A percentile compares a stretch with the other conserved stretches of the same genome.
These are phyloP conservation scores for Coptodon rendalli DNA, from an alignment of 2,113 vertebrate genomes.

Conservation along the genomic window DNA sequence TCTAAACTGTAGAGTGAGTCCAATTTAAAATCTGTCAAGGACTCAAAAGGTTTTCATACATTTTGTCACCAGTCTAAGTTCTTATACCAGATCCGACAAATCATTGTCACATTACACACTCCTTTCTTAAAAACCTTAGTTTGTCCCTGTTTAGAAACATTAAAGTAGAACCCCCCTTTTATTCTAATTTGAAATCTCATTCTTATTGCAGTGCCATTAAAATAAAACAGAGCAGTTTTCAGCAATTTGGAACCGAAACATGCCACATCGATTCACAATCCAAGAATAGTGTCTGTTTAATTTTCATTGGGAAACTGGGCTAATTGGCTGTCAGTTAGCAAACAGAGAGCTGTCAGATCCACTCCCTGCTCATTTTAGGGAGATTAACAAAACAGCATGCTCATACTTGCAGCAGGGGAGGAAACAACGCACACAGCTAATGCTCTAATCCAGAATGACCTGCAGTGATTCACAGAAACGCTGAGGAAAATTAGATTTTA, in stretches of 20 bases:
- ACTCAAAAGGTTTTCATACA: neutral
- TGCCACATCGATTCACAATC: slow-evolving; percentile 12
- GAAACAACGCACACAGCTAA: neutral
- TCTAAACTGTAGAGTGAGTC: neutral
- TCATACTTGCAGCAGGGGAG: neutral
- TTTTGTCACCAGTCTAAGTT: neutral
- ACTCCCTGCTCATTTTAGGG: slow-evolving; percentile 14
- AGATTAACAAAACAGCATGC: slow-evolving; percentile 27
- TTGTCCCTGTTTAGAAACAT: neutral
- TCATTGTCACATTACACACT: neutral
- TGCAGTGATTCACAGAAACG: neutral
- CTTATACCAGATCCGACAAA: neutral
- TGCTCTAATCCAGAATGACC: neutral
- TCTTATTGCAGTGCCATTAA: neutral
- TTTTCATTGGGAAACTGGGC: slow-evolving; percentile 38
- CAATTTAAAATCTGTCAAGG: neutral
- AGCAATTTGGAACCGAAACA: neutral
- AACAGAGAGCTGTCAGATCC: slow-evolving; percentile 45
- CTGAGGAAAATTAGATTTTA: neutral
- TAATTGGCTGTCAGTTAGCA: slow-evolving; percentile 50
- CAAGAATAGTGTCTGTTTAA: slow-evolving; percentile 36
- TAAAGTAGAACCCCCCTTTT: neutral
- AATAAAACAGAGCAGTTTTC: neutral
- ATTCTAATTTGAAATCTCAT: neutral
- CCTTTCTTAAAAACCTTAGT: neutral